Evolutionary conservation across 23 tunicate species (phyloP), one percentile per base, ranked within the genome.

Genomic region (Styela plicata): DNA sequence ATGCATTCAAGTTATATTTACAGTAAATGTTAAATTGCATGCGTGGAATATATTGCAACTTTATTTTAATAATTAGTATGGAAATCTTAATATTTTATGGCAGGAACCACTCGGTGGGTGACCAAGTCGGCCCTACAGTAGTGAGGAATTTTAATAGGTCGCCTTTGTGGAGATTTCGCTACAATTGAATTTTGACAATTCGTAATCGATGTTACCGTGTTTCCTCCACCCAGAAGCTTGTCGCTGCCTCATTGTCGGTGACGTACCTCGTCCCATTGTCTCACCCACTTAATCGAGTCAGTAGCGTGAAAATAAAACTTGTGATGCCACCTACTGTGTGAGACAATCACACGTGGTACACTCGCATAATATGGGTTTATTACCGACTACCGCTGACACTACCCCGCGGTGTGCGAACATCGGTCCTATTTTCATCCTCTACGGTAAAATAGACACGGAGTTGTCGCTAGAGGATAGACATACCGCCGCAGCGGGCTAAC

Each of bases 291-390:
- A 82, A 34, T 64, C 33, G 64, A 53, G 44, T 76, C 66, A 76
- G 66, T 44, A 23, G 64, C 81, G 81, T 76, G 53, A 53, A 53
- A 44, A 33, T 76, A 31, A 33, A 37, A 76, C 32, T 73, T 33
- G 26, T 31, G 31, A 73, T 76, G 53, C 81, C 81, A 76, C 81
- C 81, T 76, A 76, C 81, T 21, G 81, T 57, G 81, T 21, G 66
- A 36, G 44, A 33, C 78, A 31, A 66, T 66, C 36, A 24, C 78
- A 2, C 37, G 52, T 17, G 37, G 36, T 10, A 33, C 78, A 73
- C 25, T 73, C 32, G 10, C 22, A 24, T 30, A 24, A 73, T 73
- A 31, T 73, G 37, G 81, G 81, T 76, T 76, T 76, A 76, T 76
- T 36, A 76, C 78, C 52, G 18, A 69, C 78, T 17, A 31, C 78